These are phyloP conservation scores for Nematolebias whitei DNA, from an alignment of 2,113 vertebrate genomes.

Conservation along the genomic window DNA sequence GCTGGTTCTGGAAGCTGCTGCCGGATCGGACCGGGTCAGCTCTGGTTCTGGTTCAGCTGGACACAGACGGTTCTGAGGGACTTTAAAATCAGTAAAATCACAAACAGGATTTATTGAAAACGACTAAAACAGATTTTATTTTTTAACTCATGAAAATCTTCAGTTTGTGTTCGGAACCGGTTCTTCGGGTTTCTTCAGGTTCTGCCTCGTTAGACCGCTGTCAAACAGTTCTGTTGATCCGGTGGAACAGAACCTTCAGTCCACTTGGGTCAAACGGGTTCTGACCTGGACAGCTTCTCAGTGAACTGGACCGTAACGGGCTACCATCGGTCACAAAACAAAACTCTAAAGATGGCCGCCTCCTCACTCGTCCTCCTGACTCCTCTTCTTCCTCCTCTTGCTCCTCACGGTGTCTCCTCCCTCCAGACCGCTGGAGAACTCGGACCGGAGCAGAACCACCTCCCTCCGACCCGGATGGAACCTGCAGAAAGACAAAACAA, in stretches of 20 bases:
- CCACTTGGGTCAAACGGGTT: too few relatives aligned
- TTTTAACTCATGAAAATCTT: too few relatives aligned
- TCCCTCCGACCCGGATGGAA: conserved; percentile 46
- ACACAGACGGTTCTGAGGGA: too few relatives aligned
- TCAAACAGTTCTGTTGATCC: too few relatives aligned
- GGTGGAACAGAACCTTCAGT: too few relatives aligned
- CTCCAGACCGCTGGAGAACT: conserved; percentile 85
- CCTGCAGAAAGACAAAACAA: conserved; percentile 25
- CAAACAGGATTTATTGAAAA: too few relatives aligned
- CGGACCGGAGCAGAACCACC: conserved; percentile 77
- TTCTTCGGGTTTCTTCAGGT: too few relatives aligned
- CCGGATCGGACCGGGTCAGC: neutral
- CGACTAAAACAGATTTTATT: too few relatives aligned
- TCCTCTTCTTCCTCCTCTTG: conserved; percentile 52
- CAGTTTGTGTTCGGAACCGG: too few relatives aligned
- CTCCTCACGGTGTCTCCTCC: conserved; percentile 36
- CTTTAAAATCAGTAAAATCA: too few relatives aligned
- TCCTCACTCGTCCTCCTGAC: conserved; percentile 33
- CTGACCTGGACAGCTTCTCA: too few relatives aligned
- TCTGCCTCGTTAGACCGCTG: too few relatives aligned
- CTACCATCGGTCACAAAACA: neutral
- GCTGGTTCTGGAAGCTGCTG: neutral
- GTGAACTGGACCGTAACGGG: neutral
- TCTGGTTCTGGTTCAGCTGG: neutral
- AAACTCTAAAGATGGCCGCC: conserved; percentile 6